phyloP scores from a whole-genome alignment of 2,888 invertebrate genomes.

The Nemotelus nigrinus region DNA sequence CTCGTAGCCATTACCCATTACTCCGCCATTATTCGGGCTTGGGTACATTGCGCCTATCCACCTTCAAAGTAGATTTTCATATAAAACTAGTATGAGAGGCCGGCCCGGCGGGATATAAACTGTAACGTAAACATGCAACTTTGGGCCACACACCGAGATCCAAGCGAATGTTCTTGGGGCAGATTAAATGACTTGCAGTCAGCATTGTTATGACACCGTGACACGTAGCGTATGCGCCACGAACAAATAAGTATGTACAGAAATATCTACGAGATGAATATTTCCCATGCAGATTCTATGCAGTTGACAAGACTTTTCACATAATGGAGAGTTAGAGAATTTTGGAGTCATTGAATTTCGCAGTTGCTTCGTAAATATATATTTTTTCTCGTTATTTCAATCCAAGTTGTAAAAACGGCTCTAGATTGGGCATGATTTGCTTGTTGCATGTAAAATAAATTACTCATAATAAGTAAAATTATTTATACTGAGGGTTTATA shows the following conservation, averaged over 20 bases:
- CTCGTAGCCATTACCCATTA: constrained; percentile 27
- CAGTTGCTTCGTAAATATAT: too few species aligned
- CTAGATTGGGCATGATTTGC: too few species aligned
- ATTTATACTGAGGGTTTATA: too few species aligned
- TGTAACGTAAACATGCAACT: constrained; percentile 42
- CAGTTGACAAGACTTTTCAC: too few species aligned
- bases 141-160: constrained; percentile 48
- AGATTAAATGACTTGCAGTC: constrained; percentile 65
- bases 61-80: constrained; percentile 33
- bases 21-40: neutral
- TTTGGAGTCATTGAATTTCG: too few species aligned
- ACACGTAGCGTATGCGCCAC: neutral
- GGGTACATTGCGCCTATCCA: constrained; percentile 17
- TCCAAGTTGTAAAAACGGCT: too few species aligned
- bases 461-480: too few species aligned
- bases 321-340: too few species aligned
- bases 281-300: too few species aligned
- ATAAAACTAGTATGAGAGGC: constrained; percentile 29
- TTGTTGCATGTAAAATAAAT: too few species aligned
- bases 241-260: neutral
- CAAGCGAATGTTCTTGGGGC: constrained; percentile 58
- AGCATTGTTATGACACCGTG: constrained; percentile 52
- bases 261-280: too few species aligned
- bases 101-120: constrained; percentile 23
- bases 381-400: too few species aligned